phyloP scores from a whole-genome alignment of 2,797 vertebrate genomes.

The Bradypodion ventrale region DNA sequence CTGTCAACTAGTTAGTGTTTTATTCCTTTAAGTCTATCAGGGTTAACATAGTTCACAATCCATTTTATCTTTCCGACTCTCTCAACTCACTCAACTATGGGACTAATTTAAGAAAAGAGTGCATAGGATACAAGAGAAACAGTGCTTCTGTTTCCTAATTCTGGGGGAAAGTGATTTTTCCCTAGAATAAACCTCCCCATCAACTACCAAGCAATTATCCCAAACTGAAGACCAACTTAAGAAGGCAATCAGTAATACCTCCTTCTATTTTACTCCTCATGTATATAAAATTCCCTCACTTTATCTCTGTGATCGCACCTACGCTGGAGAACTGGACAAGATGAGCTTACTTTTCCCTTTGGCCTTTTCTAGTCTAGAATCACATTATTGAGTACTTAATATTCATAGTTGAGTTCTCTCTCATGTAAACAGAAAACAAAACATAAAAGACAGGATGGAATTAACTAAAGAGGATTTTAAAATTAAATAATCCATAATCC shows the following conservation, averaged over 20 bases:
- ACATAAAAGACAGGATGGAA: constrained; percentile 30
- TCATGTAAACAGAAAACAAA: constrained; percentile 11
- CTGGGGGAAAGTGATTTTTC: background rate
- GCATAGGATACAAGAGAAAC: too few species aligned
- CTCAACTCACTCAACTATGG: too few species aligned
- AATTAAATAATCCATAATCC: constrained; percentile 39
- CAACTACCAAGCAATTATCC: background rate
- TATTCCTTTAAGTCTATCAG: too few species aligned
- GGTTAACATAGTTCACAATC: too few species aligned
- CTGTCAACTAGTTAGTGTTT: too few species aligned
- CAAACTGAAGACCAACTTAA: background rate
- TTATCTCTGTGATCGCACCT: background rate
- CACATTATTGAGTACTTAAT: constrained; percentile 11
- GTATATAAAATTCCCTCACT: background rate
- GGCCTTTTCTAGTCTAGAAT: background rate
- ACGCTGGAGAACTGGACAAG: background rate
- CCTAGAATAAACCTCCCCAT: background rate
- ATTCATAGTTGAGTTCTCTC: constrained; percentile 9
- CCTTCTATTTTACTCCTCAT: background rate
- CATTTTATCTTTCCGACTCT: too few species aligned
- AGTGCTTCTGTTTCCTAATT: background rate
- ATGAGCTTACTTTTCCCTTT: background rate
- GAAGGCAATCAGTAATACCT: background rate
- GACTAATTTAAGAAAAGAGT: too few species aligned
- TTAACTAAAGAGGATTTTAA: constrained; percentile 43